Evolutionary conservation across 2,888 invertebrate genomes (phyloP).

Genomic region (Leptopilina syphax): DNA sequence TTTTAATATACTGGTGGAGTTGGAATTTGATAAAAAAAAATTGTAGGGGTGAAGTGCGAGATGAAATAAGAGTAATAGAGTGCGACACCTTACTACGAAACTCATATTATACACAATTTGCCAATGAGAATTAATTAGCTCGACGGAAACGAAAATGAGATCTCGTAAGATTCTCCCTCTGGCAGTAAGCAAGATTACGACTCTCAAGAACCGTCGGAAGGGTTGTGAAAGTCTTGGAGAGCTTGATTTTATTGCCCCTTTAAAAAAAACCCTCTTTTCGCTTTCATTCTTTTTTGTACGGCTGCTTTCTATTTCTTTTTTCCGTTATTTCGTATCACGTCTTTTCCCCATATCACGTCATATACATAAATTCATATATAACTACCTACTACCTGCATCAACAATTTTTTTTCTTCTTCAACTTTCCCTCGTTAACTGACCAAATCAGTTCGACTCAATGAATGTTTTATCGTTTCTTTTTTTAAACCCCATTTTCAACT

Average conservation of each 20-base stretch:
- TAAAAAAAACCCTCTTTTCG: constrained; percentile 58
- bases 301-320: constrained; percentile 53
- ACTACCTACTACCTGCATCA: constrained; percentile 5
- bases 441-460: constrained; percentile 15
- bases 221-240: constrained; percentile 68
- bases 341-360: constrained; percentile 19
- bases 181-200: constrained; percentile 67
- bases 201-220: constrained; percentile 66
- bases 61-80: constrained; percentile 47
- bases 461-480: constrained; percentile 9
- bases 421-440: constrained; percentile 22
- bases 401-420: constrained; percentile 26
- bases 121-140: constrained; percentile 68
- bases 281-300: constrained; percentile 55
- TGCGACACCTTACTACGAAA: constrained; percentile 25
- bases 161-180: constrained; percentile 61
- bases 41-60: constrained; percentile 21
- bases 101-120: constrained; percentile 55
- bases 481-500: constrained; percentile 6
- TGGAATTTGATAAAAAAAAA: constrained; percentile 47
- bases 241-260: constrained; percentile 72
- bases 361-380: neutral
- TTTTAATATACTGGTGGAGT: constrained; percentile 48
- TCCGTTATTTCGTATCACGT: constrained; percentile 53
- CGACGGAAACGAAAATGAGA: constrained; percentile 70